phyloP scores from a whole-genome alignment of 2,797 vertebrate genomes.

The Esox lucius region DNA sequence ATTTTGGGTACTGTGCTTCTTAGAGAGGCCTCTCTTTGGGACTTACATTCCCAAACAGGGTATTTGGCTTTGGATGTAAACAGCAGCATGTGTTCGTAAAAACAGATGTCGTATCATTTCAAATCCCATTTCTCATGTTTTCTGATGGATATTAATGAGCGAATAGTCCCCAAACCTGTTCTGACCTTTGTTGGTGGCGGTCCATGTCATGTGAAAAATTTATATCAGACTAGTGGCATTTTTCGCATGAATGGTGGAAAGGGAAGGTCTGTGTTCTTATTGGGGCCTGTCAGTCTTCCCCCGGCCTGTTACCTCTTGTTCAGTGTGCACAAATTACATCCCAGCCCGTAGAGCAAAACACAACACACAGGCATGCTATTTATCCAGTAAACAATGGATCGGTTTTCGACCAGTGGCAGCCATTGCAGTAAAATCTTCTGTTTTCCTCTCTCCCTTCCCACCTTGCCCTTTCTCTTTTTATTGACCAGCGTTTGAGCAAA shows the following conservation, averaged over 20 bases:
- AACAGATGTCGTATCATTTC: slow-evolving; percentile 44
- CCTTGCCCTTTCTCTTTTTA: slow-evolving; percentile 41
- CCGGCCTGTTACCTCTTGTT: slow-evolving; percentile 24
- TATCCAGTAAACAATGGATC: slow-evolving; percentile 48
- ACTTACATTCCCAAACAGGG: slow-evolving; percentile 31
- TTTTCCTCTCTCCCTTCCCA: slow-evolving; percentile 40
- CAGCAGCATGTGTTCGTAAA: slow-evolving; percentile 34
- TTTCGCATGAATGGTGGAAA: slow-evolving; percentile 39
- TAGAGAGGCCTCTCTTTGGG: slow-evolving; percentile 25
- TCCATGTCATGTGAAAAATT: slow-evolving; percentile 39
- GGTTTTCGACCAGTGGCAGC: slow-evolving; percentile 52
- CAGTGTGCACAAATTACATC: slow-evolving; percentile 43
- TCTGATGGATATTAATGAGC: slow-evolving; percentile 37
- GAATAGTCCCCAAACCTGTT: slow-evolving; percentile 40
- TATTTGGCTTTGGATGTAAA: slow-evolving; percentile 42
- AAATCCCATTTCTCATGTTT: slow-evolving; percentile 52
- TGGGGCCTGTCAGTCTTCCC: slow-evolving; percentile 44
- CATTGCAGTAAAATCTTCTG: slow-evolving; percentile 45
- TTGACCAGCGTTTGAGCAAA: slow-evolving; percentile 57
- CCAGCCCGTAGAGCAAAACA: slow-evolving; percentile 32
- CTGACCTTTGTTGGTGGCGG: slow-evolving; percentile 48
- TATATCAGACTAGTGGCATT: slow-evolving; percentile 41
- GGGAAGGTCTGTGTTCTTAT: slow-evolving; percentile 28
- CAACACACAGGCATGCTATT: slow-evolving; percentile 46
- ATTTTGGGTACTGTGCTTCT: background rate